These are phyloP conservation scores for Orchesella cincta DNA, from an alignment of 1,140 invertebrate species.

Conservation along the genomic window DNA sequence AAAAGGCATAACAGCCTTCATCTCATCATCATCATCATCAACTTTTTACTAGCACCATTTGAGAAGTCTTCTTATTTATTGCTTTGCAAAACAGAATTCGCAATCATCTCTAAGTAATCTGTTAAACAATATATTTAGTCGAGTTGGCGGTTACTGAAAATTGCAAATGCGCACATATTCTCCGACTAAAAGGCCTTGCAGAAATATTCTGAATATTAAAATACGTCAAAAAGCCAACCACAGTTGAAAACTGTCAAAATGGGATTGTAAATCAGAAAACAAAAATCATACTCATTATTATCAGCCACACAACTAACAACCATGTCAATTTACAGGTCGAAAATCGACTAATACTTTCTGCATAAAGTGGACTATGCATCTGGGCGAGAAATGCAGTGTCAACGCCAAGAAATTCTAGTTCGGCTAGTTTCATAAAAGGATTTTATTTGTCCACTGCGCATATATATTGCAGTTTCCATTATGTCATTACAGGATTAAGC, in stretches of 20 bases:
- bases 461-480: too few species aligned
- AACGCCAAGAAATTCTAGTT: not conserved
- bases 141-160: not conserved
- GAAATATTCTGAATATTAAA: not conserved
- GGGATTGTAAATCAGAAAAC: not conserved
- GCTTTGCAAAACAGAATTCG: not conserved
- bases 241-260: not conserved
- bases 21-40: not conserved
- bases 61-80: not conserved
- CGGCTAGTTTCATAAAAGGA: not conserved
- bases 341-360: not conserved
- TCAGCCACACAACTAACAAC: not conserved
- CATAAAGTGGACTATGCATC: not conserved
- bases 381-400: not conserved
- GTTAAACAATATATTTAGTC: not conserved
- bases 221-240: not conserved
- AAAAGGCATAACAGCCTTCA: not conserved
- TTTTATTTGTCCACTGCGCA: too few species aligned
- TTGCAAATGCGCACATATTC: not conserved
- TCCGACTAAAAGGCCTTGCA: not conserved
- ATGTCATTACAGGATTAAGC: too few species aligned
- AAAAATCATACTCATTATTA: not conserved
- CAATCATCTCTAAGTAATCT: not conserved
- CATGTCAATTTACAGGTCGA: not conserved
- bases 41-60: not conserved